Evolutionary conservation across 1,140 invertebrate genomes (phyloP).

Genomic region (Brachionus angularis): DNA sequence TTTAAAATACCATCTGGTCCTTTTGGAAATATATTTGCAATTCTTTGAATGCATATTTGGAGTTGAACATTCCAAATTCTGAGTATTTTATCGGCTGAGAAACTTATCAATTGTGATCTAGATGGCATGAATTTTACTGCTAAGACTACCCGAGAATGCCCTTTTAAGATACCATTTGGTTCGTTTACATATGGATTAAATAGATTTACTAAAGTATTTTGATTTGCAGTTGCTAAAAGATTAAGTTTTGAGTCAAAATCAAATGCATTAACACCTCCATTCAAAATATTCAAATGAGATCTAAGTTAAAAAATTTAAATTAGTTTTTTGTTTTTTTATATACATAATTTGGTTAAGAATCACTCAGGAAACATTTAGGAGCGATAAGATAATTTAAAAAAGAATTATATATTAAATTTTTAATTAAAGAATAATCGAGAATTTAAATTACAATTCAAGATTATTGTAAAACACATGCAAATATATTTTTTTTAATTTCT

Average conservation of each 20-base stretch:
- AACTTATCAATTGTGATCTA: conserved; percentile 54
- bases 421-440: no score
- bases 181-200: conserved; percentile 42
- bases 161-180: conserved; percentile 49
- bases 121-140: conserved; percentile 55
- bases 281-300: conserved; percentile 22
- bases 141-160: conserved; percentile 57
- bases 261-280: conserved; percentile 40
- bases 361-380: no score
- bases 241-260: conserved; percentile 37
- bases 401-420: not conserved
- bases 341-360: no score
- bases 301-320: conserved; percentile 11
- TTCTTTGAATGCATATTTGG: conserved; percentile 47
- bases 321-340: no score
- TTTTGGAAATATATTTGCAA: conserved; percentile 55
- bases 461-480: no score
- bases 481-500: no score
- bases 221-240: conserved; percentile 37
- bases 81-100: conserved; percentile 58
- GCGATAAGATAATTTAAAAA: not conserved
- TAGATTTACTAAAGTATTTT: conserved; percentile 36
- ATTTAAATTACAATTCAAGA: no score
- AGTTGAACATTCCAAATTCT: conserved; percentile 58
- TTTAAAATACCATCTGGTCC: conserved; percentile 54